phyloP scores from a whole-genome alignment of 1,140 invertebrate genomes.

The silkworm (Bombyx mori) region DNA sequence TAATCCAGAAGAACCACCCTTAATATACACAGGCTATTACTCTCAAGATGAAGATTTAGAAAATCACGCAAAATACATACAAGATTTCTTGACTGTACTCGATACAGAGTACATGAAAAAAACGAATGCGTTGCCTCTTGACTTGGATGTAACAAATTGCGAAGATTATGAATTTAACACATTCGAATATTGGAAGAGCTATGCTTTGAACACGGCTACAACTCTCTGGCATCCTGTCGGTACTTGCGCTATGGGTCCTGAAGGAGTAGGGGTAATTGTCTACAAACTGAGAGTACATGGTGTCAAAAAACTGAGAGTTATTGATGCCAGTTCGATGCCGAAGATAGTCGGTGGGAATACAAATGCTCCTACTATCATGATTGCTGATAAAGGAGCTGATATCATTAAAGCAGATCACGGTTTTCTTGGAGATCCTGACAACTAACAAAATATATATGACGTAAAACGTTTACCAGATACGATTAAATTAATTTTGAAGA shows the following conservation, averaged over 20 bases:
- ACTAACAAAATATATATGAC: too few relatives aligned
- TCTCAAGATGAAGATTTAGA: conserved; percentile 81
- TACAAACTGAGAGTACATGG: conserved; percentile 62
- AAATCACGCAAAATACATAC: conserved; percentile 82
- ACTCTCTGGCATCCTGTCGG: conserved; percentile 61
- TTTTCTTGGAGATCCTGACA: neutral
- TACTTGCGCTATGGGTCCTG: conserved; percentile 75
- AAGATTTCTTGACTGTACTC: conserved; percentile 71
- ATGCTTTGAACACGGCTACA: conserved; percentile 34
- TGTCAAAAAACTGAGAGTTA: conserved; percentile 56
- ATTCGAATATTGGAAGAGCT: conserved; percentile 76
- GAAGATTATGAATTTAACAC: conserved; percentile 74
- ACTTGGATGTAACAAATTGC: conserved; percentile 59
- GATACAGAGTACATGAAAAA: conserved; percentile 71
- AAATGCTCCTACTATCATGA: conserved; percentile 70
- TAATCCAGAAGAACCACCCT: conserved; percentile 87
- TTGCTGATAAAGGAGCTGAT: conserved; percentile 78
- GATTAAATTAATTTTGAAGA: too few relatives aligned
- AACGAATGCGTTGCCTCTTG: conserved; percentile 48
- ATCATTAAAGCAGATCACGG: conserved; percentile 72
- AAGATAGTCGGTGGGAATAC: conserved; percentile 39
- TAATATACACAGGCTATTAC: conserved; percentile 91
- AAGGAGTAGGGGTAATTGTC: conserved; percentile 72
- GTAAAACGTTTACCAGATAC: too few relatives aligned
- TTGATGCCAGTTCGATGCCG: conserved; percentile 53